A percentile compares a stretch with the other conserved stretches of the same genome.
These are phyloP conservation scores for Atrina japonica DNA, from an alignment of 2,888 invertebrate species.

Conservation along the genomic window DNA sequence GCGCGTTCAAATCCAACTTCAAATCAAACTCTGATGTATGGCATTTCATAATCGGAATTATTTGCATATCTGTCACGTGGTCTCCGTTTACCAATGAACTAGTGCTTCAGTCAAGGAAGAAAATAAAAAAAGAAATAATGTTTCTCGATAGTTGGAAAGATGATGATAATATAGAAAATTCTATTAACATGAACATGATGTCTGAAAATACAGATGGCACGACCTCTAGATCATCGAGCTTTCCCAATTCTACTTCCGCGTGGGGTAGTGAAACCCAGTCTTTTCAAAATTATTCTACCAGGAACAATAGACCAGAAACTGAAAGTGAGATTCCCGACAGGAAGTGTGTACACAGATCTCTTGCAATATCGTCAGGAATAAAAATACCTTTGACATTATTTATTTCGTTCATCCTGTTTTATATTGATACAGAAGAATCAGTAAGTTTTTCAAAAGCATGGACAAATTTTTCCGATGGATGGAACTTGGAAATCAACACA, in stretches of 20 bases:
- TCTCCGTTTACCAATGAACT: slow-evolving; percentile 53
- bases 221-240: no score
- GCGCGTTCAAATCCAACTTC: not conserved
- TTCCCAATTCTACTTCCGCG: no score
- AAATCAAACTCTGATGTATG: slow-evolving; percentile 36
- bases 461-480: slow-evolving; percentile 2
- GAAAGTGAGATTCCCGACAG: not conserved
- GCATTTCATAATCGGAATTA: slow-evolving; percentile 52
- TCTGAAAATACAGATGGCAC: not conserved
- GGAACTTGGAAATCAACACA: slow-evolving; percentile 3
- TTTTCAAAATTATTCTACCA: not conserved
- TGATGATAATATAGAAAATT: no score
- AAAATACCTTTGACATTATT: slow-evolving; percentile 27
- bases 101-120: slow-evolving; percentile 19
- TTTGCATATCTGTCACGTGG: slow-evolving; percentile 64
- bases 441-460: not conserved
- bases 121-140: not conserved
- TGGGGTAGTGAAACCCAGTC: no score
- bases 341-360: slow-evolving; percentile 12
- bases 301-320: not conserved
- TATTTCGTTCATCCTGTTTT: slow-evolving; percentile 3
- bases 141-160: no score
- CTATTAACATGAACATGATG: no score
- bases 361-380: slow-evolving; percentile 22
- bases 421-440: not conserved